Evolutionary conservation across 2,113 vertebrate species (phyloP).

Genomic region (Cyanoliseus patagonus): DNA sequence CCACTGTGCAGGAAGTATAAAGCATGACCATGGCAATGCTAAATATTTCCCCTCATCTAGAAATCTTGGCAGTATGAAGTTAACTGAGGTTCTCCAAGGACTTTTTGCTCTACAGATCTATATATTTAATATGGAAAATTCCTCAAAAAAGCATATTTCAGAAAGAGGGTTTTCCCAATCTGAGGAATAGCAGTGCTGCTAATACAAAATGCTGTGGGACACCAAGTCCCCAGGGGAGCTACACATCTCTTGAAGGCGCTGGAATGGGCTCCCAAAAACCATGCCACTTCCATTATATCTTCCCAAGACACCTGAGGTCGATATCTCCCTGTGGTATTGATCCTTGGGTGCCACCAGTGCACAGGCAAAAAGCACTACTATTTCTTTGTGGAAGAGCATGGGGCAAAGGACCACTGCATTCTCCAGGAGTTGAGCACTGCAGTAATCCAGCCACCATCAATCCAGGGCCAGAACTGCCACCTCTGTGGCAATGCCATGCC

Average conservation of each 20-base stretch:
- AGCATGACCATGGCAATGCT: neutral
- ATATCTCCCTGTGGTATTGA: neutral
- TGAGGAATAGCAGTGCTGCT: neutral
- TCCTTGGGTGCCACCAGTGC: neutral
- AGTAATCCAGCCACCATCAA: accelerated
- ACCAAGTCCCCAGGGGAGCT: neutral
- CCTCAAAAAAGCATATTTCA: neutral
- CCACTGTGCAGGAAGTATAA: neutral
- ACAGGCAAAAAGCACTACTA: neutral
- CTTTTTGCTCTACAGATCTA: neutral
- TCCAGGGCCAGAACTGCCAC: neutral
- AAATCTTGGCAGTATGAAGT: neutral
- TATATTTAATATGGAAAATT: neutral
- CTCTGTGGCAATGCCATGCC: neutral
- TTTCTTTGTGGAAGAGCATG: neutral
- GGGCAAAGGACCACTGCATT: neutral
- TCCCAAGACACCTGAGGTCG: neutral
- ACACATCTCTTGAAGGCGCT: neutral
- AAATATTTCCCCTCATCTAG: neutral
- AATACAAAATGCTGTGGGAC: neutral
- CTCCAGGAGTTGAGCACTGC: neutral
- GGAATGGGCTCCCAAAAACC: neutral
- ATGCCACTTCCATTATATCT: neutral
- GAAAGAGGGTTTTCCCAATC: neutral
- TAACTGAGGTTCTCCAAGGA: neutral